Evolutionary conservation across 2,797 vertebrate genomes (phyloP).

Genomic region (Sebastes cheni): DNA sequence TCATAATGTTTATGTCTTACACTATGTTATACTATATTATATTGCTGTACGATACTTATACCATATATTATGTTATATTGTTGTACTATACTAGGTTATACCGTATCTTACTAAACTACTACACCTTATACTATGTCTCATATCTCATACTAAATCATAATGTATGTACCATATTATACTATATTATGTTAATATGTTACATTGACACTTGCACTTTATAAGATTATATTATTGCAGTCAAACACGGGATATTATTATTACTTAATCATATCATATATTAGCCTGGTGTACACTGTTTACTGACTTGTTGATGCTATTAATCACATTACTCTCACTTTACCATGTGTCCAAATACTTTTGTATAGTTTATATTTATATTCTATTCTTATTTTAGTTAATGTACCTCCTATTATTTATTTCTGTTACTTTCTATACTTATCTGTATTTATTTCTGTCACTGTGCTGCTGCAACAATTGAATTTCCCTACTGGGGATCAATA

Average conservation of each 20-base stretch:
- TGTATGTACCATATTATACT: background rate
- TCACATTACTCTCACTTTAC: background rate
- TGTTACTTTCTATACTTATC: background rate
- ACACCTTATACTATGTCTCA: background rate
- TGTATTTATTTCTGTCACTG: background rate
- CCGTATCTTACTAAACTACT: background rate
- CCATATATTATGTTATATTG: background rate
- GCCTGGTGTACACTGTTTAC: background rate
- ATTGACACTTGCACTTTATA: rapidly evolving
- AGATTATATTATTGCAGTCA: background rate
- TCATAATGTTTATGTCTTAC: background rate
- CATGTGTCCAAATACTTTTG: background rate
- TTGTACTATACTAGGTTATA: background rate
- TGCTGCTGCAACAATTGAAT: background rate
- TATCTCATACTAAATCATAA: background rate
- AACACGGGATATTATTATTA: background rate
- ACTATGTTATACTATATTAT: background rate
- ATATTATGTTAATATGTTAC: background rate
- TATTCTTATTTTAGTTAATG: background rate
- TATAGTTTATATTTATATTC: background rate
- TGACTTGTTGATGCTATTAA: background rate
- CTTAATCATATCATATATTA: background rate
- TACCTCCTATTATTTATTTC: background rate
- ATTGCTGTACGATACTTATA: background rate
- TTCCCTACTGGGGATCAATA: background rate